Base-by-base conservation (phyloP, 2,113 vertebrate species). In the Equus przewalskii region DNA sequence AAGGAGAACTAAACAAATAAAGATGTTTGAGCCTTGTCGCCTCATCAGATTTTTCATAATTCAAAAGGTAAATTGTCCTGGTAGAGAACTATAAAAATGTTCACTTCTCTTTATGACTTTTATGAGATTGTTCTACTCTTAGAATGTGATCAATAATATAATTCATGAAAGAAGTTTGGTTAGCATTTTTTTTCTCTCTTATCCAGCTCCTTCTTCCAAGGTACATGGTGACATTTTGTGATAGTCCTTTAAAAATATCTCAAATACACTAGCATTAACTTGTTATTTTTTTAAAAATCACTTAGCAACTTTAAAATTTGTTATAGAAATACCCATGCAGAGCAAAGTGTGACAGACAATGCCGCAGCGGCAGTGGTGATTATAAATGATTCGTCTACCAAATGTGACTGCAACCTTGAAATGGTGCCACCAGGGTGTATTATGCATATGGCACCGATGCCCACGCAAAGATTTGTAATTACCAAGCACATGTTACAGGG, bases 331-430 rank as follows among this genome's bases (percentile, higher is more conserved):
- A 89, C 79, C 62, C 72, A 19, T 67, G 72, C 83, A 93, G 86
- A 94, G 64, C n/a, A 54, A 82, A 95, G 81, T 22, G 3, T 75
- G 80, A 75, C 64, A 95, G 75, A 94, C 96, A 89, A 15, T 67
- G 94, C 83, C 81, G 46, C 46, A 51, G 76, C 49, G 49, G 62
- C 65, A 67, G 54, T 7, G 44, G 60, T 70, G 69, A 91, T 92
- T 97, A 80, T 72, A 95, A 91, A 96, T 75, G 76, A 76, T 75
- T 83, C 4, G 0, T 82, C 86, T 90, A 41, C 90, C 95, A 93
- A 97, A 78, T 82, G 78, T 91, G 96, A 97, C 95, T 91, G 70
- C 78, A 96, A 96, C 95, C 98, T 98, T 96, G 96, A 96, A 89
- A 95, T 54, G 49, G 79, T 85, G 96, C 96, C 97, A 91, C 84